Evolutionary conservation across 2,113 vertebrate genomes (phyloP).

Genomic region (Platanista minor): DNA sequence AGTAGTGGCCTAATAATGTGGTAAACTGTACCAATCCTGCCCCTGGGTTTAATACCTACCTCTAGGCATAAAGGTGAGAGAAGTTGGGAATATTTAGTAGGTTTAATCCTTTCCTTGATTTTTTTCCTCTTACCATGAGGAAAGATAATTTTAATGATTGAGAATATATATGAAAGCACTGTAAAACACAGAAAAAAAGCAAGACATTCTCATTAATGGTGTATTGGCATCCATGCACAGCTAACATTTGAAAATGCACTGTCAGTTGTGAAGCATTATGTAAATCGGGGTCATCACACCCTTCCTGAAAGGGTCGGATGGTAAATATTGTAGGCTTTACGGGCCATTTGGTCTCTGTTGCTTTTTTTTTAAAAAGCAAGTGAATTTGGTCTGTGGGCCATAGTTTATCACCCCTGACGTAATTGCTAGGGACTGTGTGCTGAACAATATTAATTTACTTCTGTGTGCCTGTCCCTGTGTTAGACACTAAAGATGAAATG

Average conservation of each 20-base stretch:
- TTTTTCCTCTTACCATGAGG: background rate
- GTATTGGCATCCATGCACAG: background rate
- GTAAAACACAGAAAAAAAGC: background rate
- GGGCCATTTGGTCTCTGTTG: background rate
- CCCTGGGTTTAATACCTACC: constrained; percentile 5
- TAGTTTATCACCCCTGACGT: background rate
- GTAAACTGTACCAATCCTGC: background rate
- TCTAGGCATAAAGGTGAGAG: constrained; percentile 25
- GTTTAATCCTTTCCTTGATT: background rate
- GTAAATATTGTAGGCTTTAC: background rate
- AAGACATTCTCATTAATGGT: background rate
- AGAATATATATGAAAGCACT: background rate
- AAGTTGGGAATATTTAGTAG: background rate
- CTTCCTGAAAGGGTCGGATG: background rate
- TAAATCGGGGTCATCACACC: background rate
- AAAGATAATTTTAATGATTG: constrained; percentile 12
- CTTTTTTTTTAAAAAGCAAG: background rate
- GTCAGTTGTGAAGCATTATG: background rate
- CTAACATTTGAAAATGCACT: constrained; percentile 25
- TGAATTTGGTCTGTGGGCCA: background rate
- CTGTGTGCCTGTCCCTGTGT: background rate
- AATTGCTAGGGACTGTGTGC: background rate
- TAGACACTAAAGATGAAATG: background rate
- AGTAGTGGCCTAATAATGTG: constrained; percentile 57
- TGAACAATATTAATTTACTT: constrained; percentile 34